Evolutionary conservation across 2,888 invertebrate genomes (phyloP).

Genomic region (Atethmia centrago): DNA sequence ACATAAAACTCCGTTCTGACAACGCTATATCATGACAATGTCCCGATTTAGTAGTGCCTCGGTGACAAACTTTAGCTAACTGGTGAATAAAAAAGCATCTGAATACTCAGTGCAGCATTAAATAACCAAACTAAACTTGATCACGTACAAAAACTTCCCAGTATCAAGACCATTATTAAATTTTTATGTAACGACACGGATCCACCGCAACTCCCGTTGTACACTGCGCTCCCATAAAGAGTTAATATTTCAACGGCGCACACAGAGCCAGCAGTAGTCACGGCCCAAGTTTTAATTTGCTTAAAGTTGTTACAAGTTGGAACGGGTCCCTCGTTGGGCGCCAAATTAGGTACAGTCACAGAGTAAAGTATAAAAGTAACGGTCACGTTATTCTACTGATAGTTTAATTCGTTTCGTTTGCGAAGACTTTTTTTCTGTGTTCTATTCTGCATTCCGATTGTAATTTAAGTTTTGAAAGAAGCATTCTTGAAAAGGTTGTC

Average conservation of each 20-base stretch:
- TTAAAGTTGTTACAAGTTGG: conserved; percentile 90
- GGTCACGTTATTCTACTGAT: conserved; percentile 83
- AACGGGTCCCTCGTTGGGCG: conserved; percentile 87
- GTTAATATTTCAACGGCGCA: conserved; percentile 88
- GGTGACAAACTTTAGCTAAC: conserved; percentile 47
- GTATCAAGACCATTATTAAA: conserved; percentile 81
- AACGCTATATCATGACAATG: conserved; percentile 26
- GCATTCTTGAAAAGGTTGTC: conserved; percentile 30
- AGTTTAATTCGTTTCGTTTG: conserved; percentile 86
- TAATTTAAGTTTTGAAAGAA: conserved; percentile 71
- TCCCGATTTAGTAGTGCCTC: conserved; percentile 31
- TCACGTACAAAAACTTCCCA: conserved; percentile 78
- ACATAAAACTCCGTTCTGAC: conserved; percentile 21
- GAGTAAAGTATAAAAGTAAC: conserved; percentile 73
- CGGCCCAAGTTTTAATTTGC: conserved; percentile 89
- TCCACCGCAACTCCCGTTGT: conserved; percentile 78
- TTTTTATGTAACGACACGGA: conserved; percentile 84
- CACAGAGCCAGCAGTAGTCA: conserved; percentile 88
- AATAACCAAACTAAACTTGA: conserved; percentile 74
- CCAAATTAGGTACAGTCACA: conserved; percentile 87
- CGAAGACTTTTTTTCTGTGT: conserved; percentile 73
- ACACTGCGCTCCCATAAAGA: conserved; percentile 87
- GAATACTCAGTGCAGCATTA: conserved; percentile 69
- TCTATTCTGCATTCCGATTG: conserved; percentile 73
- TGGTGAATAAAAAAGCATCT: conserved; percentile 59